phyloP scores from a whole-genome alignment of 64 coral and sea anemone species.

The Hydrozoanthus tunicans region DNA sequence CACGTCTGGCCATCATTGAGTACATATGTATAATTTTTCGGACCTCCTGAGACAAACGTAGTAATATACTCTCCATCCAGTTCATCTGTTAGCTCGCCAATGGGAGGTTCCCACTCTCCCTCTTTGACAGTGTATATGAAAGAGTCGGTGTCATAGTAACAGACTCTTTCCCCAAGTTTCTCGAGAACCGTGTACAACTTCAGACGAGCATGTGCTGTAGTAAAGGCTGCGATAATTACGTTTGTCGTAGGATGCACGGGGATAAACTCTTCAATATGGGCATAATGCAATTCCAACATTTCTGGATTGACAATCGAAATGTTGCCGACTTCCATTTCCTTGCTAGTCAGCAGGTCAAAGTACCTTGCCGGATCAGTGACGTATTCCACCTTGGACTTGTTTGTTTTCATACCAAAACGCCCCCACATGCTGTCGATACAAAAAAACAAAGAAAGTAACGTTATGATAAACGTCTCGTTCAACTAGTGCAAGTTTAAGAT shows the following conservation, averaged over 20 bases:
- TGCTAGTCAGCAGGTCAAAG: constrained; percentile 22
- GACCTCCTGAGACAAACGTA: constrained; percentile 44
- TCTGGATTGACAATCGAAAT: constrained; percentile 49
- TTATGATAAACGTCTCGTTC: not conserved
- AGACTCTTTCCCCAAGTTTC: not conserved
- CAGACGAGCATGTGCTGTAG: constrained; percentile 53
- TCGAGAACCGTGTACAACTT: constrained; percentile 51
- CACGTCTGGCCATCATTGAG: not conserved
- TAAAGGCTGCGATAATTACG: constrained; percentile 56
- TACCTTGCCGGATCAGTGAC: not conserved
- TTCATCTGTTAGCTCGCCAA: constrained; percentile 38
- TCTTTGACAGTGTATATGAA: constrained; percentile 31
- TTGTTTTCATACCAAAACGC: constrained; percentile 1
- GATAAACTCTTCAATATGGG: constrained; percentile 20
- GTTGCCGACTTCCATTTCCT: not conserved
- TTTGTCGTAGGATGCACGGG: not conserved
- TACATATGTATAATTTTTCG: constrained; percentile 56
- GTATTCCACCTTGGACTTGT: not conserved
- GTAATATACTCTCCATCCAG: constrained; percentile 6
- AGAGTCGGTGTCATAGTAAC: constrained; percentile 69
- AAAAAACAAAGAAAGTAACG: not conserved
- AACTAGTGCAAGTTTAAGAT: too few relatives aligned
- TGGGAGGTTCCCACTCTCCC: constrained; percentile 10
- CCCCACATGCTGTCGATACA: not conserved
- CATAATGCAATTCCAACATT: constrained; percentile 43